Evolutionary conservation across 1,140 invertebrate species (phyloP).

Genomic region (Drosophila albomicans): DNA sequence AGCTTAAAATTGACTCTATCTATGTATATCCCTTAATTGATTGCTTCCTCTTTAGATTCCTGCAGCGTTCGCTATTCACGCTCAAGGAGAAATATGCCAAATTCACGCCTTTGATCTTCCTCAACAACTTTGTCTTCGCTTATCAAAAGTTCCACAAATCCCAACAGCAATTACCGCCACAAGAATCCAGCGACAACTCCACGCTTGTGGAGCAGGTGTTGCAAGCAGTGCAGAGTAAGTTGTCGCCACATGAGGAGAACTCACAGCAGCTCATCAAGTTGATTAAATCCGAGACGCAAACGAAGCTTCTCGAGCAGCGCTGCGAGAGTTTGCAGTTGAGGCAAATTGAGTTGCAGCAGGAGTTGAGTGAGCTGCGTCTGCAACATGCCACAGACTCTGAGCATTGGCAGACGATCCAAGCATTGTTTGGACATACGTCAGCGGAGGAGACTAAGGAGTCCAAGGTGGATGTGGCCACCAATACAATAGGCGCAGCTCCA

Average conservation of each 20-base stretch:
- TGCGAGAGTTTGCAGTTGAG: conserved; percentile 58
- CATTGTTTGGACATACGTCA: conserved; percentile 58
- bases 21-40: not conserved
- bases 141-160: conserved; percentile 65
- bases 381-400: conserved; percentile 65
- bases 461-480: conserved; percentile 59
- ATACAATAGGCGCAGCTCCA: conserved; percentile 62
- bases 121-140: conserved; percentile 78
- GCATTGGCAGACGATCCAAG: conserved; percentile 81
- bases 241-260: conserved; percentile 53
- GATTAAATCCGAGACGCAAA: conserved; percentile 75
- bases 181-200: not conserved
- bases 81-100: conserved; percentile 83
- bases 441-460: not conserved
- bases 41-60: conserved; percentile 54
- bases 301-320: conserved; percentile 67
- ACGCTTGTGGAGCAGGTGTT: conserved; percentile 37
- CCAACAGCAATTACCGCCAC: conserved; percentile 43
- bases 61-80: conserved; percentile 69
- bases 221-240: conserved; percentile 43
- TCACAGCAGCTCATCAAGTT: conserved; percentile 76
- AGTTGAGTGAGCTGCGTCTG: conserved; percentile 59
- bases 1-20: not conserved
- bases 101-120: conserved; percentile 82
- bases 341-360: conserved; percentile 54